These are phyloP conservation scores for Sarcophaga peregrina DNA, from an alignment of 1,140 invertebrate genomes.

Conservation along the genomic window DNA sequence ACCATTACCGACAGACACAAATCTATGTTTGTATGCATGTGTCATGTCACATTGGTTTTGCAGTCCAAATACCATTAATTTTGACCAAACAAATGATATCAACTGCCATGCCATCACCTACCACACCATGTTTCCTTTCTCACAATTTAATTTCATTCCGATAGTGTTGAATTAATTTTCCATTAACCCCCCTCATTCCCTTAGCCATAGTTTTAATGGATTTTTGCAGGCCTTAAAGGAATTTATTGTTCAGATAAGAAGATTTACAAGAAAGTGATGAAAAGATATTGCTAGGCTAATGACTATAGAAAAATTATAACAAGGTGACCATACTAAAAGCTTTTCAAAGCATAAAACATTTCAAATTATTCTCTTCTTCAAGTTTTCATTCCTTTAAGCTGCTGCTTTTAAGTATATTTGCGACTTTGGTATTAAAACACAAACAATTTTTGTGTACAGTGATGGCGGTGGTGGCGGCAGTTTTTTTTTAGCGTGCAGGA, in stretches of 20 bases:
- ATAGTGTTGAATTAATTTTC: too few relatives aligned
- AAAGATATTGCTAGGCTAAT: too few relatives aligned
- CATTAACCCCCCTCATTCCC: too few relatives aligned
- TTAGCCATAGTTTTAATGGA: too few relatives aligned
- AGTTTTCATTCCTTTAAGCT: not conserved
- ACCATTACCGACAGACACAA: not conserved
- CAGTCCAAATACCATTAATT: constrained; percentile 3
- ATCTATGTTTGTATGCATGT: not conserved
- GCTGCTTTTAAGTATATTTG: not conserved
- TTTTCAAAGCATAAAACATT: too few relatives aligned
- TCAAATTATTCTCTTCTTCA: not conserved
- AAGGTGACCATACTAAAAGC: too few relatives aligned
- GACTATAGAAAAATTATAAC: too few relatives aligned
- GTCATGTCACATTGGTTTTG: not conserved
- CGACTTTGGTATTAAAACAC: too few relatives aligned
- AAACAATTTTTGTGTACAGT: too few relatives aligned
- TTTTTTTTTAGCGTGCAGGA: constrained; percentile 32
- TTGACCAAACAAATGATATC: not conserved
- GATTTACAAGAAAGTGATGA: too few relatives aligned
- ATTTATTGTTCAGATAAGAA: not conserved
- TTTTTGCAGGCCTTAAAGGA: not conserved
- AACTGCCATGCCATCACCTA: not conserved
- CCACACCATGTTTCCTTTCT: not conserved
- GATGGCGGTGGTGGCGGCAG: not conserved
- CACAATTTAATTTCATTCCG: too few relatives aligned